Evolutionary conservation across 2,797 vertebrate genomes (phyloP).

Genomic region (Okamejei kenojei): DNA sequence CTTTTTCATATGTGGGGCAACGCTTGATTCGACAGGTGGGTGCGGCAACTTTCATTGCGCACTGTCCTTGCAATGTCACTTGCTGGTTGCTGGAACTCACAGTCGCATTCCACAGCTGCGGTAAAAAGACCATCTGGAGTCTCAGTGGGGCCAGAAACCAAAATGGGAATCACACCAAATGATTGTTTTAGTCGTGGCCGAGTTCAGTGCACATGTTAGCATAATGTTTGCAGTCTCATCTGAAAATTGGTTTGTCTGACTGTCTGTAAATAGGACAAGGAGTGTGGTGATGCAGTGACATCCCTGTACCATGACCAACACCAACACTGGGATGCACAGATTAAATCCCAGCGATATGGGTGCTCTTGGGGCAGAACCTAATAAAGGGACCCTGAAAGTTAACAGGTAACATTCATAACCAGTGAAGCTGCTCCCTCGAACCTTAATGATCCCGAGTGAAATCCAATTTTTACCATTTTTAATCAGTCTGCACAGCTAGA

Average conservation of each 20-base stretch:
- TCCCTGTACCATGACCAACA: neutral
- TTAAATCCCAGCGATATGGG: neutral
- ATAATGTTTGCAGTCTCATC: neutral
- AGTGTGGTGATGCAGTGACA: neutral
- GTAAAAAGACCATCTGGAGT: slow-evolving; percentile 31
- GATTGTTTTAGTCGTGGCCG: neutral
- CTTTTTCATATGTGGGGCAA: neutral
- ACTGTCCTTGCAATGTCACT: slow-evolving; percentile 26
- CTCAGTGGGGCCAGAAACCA: neutral
- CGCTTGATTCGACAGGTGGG: neutral
- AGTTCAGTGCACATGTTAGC: neutral
- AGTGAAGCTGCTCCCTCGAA: neutral
- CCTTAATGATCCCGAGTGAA: neutral
- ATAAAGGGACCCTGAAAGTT: neutral
- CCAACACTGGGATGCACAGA: neutral
- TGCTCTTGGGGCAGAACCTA: neutral
- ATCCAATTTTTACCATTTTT: slow-evolving; percentile 31
- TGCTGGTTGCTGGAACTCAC: neutral
- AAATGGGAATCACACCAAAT: slow-evolving; percentile 7
- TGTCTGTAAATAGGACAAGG: neutral
- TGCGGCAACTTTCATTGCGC: neutral
- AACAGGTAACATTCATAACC: slow-evolving; percentile 1
- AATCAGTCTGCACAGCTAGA: slow-evolving; percentile 29
- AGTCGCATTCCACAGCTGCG: slow-evolving; percentile 3
- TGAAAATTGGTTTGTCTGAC: neutral